phyloP scores from a whole-genome alignment of 2,113 vertebrate genomes.

The Cryptoleucopteryx plumbea region DNA sequence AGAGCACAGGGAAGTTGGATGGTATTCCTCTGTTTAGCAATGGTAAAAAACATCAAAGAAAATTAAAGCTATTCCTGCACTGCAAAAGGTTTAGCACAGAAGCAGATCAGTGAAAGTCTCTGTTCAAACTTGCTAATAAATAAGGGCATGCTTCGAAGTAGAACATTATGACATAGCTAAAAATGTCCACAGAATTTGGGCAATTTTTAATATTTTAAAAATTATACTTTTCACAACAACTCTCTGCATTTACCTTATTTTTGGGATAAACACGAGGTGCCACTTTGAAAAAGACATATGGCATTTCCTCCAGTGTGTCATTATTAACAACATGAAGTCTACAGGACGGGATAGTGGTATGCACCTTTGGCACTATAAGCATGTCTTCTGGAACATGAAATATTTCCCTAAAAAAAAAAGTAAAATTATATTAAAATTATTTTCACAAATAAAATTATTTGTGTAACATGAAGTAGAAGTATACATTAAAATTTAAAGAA shows the following conservation, averaged over 20 bases:
- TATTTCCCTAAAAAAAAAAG: constrained; percentile 77
- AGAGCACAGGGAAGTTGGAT: not conserved
- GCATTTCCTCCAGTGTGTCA: constrained; percentile 84
- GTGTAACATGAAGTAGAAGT: not conserved
- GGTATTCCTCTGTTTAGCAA: not conserved
- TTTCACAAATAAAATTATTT: not conserved
- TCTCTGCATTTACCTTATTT: constrained; percentile 80
- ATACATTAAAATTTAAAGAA: not conserved
- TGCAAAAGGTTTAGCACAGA: not conserved
- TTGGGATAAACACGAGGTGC: constrained; percentile 75
- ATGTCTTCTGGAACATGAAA: constrained; percentile 83
- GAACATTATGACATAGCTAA: not conserved
- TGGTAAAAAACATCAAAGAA: not conserved
- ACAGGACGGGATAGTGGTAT: constrained; percentile 71
- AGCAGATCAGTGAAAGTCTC: not conserved
- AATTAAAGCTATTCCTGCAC: not conserved
- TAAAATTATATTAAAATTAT: not conserved
- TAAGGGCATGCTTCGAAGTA: not conserved
- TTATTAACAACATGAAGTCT: constrained; percentile 87
- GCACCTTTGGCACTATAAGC: constrained; percentile 80
- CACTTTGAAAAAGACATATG: constrained; percentile 76
- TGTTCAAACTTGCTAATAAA: not conserved
- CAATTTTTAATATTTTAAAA: not conserved
- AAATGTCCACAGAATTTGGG: not conserved
- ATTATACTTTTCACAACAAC: not conserved